These are phyloP conservation scores for Zootermopsis nevadensis DNA, from an alignment of 2,888 invertebrate species.

Conservation along the genomic window DNA sequence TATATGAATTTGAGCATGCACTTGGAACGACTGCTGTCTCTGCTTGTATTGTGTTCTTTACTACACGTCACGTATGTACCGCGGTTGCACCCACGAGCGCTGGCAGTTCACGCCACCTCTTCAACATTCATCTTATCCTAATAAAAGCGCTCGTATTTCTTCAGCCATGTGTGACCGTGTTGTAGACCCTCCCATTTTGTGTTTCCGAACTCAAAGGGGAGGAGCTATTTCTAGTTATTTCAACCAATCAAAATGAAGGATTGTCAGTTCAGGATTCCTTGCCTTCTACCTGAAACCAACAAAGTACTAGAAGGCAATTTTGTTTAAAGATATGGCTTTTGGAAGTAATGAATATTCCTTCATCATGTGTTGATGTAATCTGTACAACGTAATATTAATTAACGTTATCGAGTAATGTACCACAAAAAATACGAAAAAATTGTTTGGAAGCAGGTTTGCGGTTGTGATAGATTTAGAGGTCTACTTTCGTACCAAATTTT, in stretches of 20 bases:
- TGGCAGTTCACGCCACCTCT: not conserved
- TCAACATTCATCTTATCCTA: not conserved
- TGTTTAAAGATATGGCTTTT: too few species aligned
- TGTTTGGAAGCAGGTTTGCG: too few species aligned
- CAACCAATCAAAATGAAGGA: not conserved
- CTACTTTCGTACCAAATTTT: too few species aligned
- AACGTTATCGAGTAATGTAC: too few species aligned
- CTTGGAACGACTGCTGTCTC: not conserved
- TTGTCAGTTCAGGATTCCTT: too few species aligned
- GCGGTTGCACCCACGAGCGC: not conserved
- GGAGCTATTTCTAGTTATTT: not conserved
- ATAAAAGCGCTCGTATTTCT: slow-evolving; percentile 53
- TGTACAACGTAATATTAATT: too few species aligned
- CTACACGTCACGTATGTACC: not conserved
- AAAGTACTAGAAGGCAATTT: too few species aligned
- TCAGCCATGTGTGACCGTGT: slow-evolving; percentile 54
- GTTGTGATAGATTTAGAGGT: too few species aligned
- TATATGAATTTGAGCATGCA: not conserved
- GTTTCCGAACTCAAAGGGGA: not conserved
- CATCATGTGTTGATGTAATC: too few species aligned
- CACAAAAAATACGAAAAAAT: too few species aligned
- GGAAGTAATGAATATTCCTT: too few species aligned
- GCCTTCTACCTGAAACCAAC: too few species aligned
- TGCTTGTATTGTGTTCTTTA: not conserved
- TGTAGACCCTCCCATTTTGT: not conserved